These are phyloP conservation scores for Thunnus thynnus DNA, from an alignment of 2,113 vertebrate genomes.

Conservation along the genomic window DNA sequence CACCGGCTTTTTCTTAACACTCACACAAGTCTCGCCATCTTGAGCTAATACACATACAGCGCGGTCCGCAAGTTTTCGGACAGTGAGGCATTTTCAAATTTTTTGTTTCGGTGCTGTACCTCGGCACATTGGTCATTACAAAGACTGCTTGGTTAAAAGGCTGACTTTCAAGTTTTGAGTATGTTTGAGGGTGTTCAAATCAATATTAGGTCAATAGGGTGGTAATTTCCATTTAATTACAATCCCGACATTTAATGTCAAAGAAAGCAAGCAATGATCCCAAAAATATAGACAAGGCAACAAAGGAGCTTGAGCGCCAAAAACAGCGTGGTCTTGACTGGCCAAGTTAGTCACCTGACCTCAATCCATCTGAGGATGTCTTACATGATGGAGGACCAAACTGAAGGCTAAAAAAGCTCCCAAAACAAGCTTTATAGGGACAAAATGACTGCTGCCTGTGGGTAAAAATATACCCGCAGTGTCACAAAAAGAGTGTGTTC, in stretches of 20 bases:
- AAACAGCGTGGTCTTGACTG: not conserved
- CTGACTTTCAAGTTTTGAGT: not conserved
- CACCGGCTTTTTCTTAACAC: constrained; percentile 23
- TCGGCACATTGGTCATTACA: not conserved
- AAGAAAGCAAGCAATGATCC: not conserved
- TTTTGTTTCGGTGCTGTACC: constrained; percentile 16
- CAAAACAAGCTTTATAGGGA: not conserved
- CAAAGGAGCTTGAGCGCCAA: not conserved
- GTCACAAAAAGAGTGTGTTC: too few relatives aligned
- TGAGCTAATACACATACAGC: constrained; percentile 29
- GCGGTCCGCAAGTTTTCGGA: constrained; percentile 8
- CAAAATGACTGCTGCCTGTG: too few relatives aligned
- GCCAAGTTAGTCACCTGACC: not conserved
- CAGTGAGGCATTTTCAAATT: not conserved
- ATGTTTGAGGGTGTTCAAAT: not conserved
- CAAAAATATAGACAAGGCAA: not conserved
- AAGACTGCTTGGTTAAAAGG: not conserved
- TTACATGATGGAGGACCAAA: not conserved
- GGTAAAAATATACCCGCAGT: too few relatives aligned
- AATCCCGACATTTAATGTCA: not conserved
- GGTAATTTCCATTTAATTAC: not conserved
- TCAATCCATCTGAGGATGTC: not conserved
- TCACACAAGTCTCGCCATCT: constrained; percentile 18
- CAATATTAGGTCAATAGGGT: not conserved
- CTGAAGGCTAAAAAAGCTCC: not conserved